These are phyloP conservation scores for Zophobas morio DNA, from an alignment of 1,140 invertebrate species.

Conservation along the genomic window DNA sequence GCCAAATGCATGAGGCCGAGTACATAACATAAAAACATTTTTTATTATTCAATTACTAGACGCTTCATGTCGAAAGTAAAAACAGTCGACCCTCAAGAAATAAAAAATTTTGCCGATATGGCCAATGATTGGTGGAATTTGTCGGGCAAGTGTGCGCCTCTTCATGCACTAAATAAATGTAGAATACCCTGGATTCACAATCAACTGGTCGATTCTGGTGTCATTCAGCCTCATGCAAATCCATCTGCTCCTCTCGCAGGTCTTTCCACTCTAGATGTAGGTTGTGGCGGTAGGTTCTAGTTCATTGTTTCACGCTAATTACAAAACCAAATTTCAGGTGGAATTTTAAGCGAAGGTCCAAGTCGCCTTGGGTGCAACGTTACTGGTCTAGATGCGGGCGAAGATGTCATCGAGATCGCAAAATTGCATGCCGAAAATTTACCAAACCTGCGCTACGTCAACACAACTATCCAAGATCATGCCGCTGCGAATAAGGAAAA, in stretches of 20 bases:
- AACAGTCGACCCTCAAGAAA: no score
- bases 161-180: slow-evolving; percentile 73
- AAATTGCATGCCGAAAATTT: slow-evolving; percentile 69
- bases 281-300: slow-evolving; percentile 81
- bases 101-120: no score
- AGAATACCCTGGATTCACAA: slow-evolving; percentile 83
- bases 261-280: slow-evolving; percentile 85
- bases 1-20: no score
- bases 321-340: slow-evolving; percentile 51
- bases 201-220: slow-evolving; percentile 73
- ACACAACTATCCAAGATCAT: slow-evolving; percentile 74
- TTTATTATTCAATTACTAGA: no score
- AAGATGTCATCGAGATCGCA: slow-evolving; percentile 80
- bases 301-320: neutral
- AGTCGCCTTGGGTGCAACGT: slow-evolving; percentile 82
- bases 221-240: slow-evolving; percentile 58
- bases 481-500: slow-evolving; percentile 65
- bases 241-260: slow-evolving; percentile 75
- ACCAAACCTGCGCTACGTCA: slow-evolving; percentile 62
- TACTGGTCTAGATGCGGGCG: slow-evolving; percentile 86
- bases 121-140: slow-evolving; percentile 72
- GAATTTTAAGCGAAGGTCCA: slow-evolving; percentile 65
- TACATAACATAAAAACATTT: no score
- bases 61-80: no score
- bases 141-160: slow-evolving; percentile 66